Evolutionary conservation across 2,797 vertebrate species (phyloP).

Genomic region (Botia kubotai): DNA sequence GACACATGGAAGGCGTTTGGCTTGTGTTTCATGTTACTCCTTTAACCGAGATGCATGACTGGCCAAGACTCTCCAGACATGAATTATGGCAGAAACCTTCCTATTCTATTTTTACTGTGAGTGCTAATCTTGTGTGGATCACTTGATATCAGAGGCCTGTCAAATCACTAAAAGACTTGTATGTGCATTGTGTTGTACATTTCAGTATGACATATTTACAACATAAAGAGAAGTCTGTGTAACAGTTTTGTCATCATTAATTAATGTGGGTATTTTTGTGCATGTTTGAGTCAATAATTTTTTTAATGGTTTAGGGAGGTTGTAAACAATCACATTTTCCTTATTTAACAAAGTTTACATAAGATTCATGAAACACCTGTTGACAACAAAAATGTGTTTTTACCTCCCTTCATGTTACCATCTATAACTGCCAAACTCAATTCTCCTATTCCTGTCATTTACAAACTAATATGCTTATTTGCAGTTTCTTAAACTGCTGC

Average conservation of each 20-base stretch:
- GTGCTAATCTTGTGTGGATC: neutral
- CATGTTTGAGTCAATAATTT: too few species aligned
- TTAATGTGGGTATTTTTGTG: neutral
- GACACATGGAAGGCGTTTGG: slow-evolving; percentile 19
- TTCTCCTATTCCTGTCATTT: too few species aligned
- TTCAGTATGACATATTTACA: slow-evolving; percentile 5
- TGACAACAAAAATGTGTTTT: too few species aligned
- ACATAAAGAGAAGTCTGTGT: neutral
- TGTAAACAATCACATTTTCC: slow-evolving; percentile 15
- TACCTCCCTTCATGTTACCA: too few species aligned
- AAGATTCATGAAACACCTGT: neutral
- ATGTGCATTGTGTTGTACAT: neutral
- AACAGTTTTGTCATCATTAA: neutral
- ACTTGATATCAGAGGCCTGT: neutral
- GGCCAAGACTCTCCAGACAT: neutral
- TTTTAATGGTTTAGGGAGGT: slow-evolving; percentile 6
- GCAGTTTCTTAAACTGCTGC: too few species aligned
- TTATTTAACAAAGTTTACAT: slow-evolving; percentile 5
- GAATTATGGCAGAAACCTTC: neutral
- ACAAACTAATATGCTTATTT: too few species aligned
- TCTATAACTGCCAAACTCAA: too few species aligned
- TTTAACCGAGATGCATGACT: slow-evolving; percentile 1
- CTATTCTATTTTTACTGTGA: neutral
- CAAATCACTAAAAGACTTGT: neutral
- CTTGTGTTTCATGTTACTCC: slow-evolving; percentile 8